Evolutionary conservation across 92 coral and sea anemone species (phyloP), one percentile per base, ranked within the genome.

Genomic region (Heliopora coerulea): DNA sequence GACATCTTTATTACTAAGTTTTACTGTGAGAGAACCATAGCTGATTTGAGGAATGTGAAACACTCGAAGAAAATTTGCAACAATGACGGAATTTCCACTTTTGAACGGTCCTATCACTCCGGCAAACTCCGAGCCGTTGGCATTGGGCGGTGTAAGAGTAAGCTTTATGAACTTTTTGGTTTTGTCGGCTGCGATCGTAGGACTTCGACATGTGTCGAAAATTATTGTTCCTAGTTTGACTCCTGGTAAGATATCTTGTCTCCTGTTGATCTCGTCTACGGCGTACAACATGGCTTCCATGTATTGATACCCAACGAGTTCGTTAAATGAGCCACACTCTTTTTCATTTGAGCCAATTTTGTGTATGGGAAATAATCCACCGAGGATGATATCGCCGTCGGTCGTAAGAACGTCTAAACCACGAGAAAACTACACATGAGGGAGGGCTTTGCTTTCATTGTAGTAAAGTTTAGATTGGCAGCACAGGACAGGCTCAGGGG

Each of bases 141-240:
- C 48, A 0, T 19, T 70, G 39, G 79, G 70, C 1, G 79, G 15
- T 28, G 14, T 3, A 6, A 80, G 59, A 42, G 73, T 70, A 34
- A 56, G 31, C 48, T 62, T 69, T 20, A 80, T 80, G 52, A 70
- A 80, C 50, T 80, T 64, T 54, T 80, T 80, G 18, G 84, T 74
- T 29, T 64, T 56, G 63, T 80, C 84, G 20, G 75, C 79, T 10
- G 78, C 54, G 60, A 80, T 80, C 37, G 79, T 80, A 44, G 72
- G 84, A 48, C 85, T 81, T 29, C 85, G 85, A 49, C 85, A 81
- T 0, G 85, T 81, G 67, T 81, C 85, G 80, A 73, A 81, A 50
- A 81, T 72, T 1, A 72, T 54, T 18, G 85, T 44, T 1, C 85
- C 85, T 17, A 81, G 80, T 73, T 68, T 67, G 58, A 81, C 28